phyloP scores from a whole-genome alignment of 2,888 invertebrate genomes.

The Aromia moschata region DNA sequence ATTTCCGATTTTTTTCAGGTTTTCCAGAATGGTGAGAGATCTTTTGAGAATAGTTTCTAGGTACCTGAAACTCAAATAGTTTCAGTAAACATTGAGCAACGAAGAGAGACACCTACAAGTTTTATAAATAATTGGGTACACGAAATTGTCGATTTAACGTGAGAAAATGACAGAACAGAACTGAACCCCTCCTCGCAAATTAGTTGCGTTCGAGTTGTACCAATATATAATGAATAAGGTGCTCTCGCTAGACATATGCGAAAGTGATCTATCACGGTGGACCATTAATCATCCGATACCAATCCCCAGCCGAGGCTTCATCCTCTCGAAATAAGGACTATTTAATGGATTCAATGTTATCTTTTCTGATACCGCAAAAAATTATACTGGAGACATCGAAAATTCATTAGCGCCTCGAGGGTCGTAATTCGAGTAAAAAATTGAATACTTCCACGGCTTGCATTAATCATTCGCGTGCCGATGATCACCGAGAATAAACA shows the following conservation, averaged over 20 bases:
- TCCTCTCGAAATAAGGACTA: slow-evolving; percentile 44
- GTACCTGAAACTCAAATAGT: too few species aligned
- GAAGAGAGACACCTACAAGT: too few species aligned
- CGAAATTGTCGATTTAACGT: background rate
- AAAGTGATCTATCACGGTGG: slow-evolving; percentile 51
- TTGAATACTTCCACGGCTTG: slow-evolving; percentile 12
- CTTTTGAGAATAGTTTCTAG: background rate
- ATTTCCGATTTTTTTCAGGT: background rate
- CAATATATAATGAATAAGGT: slow-evolving; percentile 53
- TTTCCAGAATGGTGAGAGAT: background rate
- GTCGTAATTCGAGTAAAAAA: slow-evolving; percentile 23
- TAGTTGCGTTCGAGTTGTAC: slow-evolving; percentile 34
- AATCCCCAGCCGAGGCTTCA: slow-evolving; percentile 41
- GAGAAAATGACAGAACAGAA: slow-evolving; percentile 3
- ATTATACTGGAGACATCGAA: slow-evolving; percentile 25
- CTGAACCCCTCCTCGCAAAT: slow-evolving; percentile 2
- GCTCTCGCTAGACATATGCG: slow-evolving; percentile 48
- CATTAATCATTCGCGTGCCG: slow-evolving; percentile 23
- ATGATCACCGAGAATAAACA: too few species aligned
- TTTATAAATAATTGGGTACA: too few species aligned
- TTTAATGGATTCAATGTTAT: slow-evolving; percentile 49
- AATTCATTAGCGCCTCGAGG: slow-evolving; percentile 30
- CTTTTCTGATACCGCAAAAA: slow-evolving; percentile 32
- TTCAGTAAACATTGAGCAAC: too few species aligned
- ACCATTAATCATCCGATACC: slow-evolving; percentile 50